phyloP scores from a whole-genome alignment of 2,113 vertebrate species.

The Festucalex cinctus region DNA sequence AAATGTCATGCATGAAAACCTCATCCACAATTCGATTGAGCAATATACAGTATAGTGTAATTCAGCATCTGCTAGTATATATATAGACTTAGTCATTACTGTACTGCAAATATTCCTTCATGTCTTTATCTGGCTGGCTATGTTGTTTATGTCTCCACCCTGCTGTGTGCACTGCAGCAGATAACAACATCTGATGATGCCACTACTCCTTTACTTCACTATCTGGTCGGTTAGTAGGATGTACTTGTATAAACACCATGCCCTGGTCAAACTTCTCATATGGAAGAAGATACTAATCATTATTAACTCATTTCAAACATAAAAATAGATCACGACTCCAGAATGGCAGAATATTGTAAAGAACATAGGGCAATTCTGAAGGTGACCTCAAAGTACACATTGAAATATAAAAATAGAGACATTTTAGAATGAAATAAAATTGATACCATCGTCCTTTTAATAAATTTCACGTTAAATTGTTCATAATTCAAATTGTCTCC shows the following conservation, averaged over 20 bases:
- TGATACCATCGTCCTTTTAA: not conserved
- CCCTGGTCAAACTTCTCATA: not conserved
- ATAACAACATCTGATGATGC: slow-evolving; percentile 32
- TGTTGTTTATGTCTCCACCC: slow-evolving; percentile 14
- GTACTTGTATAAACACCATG: not conserved
- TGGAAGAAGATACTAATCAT: not conserved
- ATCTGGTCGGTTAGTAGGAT: slow-evolving; percentile 21
- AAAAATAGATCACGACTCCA: not conserved
- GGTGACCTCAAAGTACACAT: too few relatives aligned
- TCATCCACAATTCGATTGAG: not conserved
- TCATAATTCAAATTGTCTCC: not conserved
- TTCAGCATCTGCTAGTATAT: not conserved
- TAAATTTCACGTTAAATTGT: not conserved
- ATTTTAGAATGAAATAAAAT: not conserved
- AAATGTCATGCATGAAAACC: not conserved
- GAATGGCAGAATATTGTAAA: not conserved
- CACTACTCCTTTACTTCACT: not conserved
- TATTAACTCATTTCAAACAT: not conserved
- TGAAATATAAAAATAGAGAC: too few relatives aligned
- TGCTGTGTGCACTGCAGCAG: slow-evolving; percentile 20
- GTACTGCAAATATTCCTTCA: not conserved
- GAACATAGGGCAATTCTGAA: not conserved
- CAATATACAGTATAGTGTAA: not conserved
- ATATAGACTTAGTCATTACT: not conserved
- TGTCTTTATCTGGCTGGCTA: slow-evolving; percentile 2